Evolutionary conservation across 2,113 vertebrate species (phyloP), one percentile per base, ranked within the genome.

Genomic region (Plotosus lineatus): DNA sequence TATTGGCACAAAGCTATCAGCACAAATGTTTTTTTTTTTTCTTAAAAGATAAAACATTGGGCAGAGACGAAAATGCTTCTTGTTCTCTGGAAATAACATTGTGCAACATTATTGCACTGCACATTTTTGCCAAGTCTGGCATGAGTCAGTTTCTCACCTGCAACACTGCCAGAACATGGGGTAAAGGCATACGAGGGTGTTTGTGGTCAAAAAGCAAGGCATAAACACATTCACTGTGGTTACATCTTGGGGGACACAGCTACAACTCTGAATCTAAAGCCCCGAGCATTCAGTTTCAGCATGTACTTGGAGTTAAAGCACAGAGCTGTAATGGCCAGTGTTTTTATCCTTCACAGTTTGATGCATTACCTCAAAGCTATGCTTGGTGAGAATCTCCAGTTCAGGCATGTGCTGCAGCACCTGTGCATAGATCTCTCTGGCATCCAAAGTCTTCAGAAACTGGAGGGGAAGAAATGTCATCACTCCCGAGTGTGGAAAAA

Each of bases 401-500:
- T 96, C 95, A 61, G 98, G 97, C 65, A 99, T 94, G 78, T 93
- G 92, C 56, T 91, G 82, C 84, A 99, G 92, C 86, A 97, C 94
- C 90, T 95, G 95, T 68, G 79, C 88, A 89, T 98, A 98, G 86
- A 99, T 96, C 89, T 99, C 97, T 91, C 88, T 96, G 73, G 94
- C 91, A 89, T 99, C 98, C 90, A 99, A 89, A 79, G 94, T 95
- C n/a, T 90, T 92, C 76, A 99, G 87, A 89, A 95, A 95, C 98
- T 99, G 90, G 23, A 87, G 5, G 88, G 33, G 44, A 15, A 19
- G 65, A 38, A 31, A 38, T 23, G 19, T 15, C 23, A 42, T 6
- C 11, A 46, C 8, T 65, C 15, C 5, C 12, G 4, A 1, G 21
- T 66, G 21, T 66, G 36, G 63, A 23, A 40, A 40, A 23, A 40